Base-by-base conservation (phyloP, 2,797 vertebrate genomes). In the Scolopax bukidnonensis region DNA sequence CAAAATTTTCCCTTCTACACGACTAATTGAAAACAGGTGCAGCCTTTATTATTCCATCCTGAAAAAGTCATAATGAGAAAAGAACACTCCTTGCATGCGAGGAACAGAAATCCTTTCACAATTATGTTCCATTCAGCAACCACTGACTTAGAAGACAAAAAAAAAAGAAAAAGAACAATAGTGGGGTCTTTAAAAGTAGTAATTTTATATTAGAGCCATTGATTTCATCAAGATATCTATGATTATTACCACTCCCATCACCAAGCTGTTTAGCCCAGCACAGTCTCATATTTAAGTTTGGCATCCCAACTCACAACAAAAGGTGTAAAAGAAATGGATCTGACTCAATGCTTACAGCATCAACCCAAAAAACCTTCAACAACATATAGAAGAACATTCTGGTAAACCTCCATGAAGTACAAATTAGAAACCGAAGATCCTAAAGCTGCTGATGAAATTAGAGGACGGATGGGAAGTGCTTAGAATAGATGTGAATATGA, bases 31-130 rank as follows among this genome's bases (percentile, higher is more conserved):
- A 98, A 98, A 96, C 98, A 98, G 98, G 98, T 98, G 98, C 98
- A 98, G 97, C 93, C 91, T 97, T 98, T 97, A 98, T 98, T 98
- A 98, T 98, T 98, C 98, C 97, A 97, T 97, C 97, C 97, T 98
- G 98, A 98, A 98, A 96, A 98, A 98, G 95, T 98, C 98, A 97
- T 98, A 98, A 98, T 98, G 97, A 98, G 97, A 97, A 98, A 98
- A 96, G 97, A 97, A 98, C 97, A 97, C 97, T 98, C 97, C 97
- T 97, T 97, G 97, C 97, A 98, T 96, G 97, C 94, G 25, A 97
- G 97, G 96, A 97, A 97, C 94, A 98, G 97, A 97, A 98, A 97
- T 98, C 98, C 95, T 98, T 98, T 98, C 98, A 98, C 98, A 98
- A 98, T 98, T 98, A 98, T 87, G 95, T 92, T 96, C 95, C 96